Evolutionary conservation across 2,797 vertebrate species (phyloP), one percentile per base, ranked within the genome.

Genomic region (Austrolebias charrua): DNA sequence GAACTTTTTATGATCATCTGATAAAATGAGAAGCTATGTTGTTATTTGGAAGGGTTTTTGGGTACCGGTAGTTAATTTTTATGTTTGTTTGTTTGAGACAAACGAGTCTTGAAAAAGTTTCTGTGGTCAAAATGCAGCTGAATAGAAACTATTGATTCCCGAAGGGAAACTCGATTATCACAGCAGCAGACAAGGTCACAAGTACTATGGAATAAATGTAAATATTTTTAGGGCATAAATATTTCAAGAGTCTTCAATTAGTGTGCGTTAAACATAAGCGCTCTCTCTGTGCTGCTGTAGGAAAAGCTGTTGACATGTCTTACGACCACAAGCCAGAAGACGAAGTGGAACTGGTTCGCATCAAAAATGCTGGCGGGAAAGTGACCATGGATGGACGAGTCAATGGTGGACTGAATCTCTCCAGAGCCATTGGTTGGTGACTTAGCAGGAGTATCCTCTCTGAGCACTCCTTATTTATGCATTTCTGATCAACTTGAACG

Each of bases 271-370:
- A 55, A 33, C 59, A 2, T 51, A 49, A 66, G 19, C 6, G 15
- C 14, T 58, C 4, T 38, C 51, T 4, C 20, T 63, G 15, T 50
- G 7, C 56, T 20, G 14, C 44, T 63, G 19, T 19, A 91, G 90
- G 98, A 31, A 97, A 94, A 86, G 97, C 98, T 0, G 91, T 99
- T 0, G 98, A 99, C 81, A 98, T 99, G 97, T 98, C 97, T 0
- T 98, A 98, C 0, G 97, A 99, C 87, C 98, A 99, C 88, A 99
- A 99, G 79, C 97, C 98, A 0, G 97, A 99, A 82, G 98, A 99
- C 0, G 96, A 99, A 84, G 80, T 99, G 86, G 98, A 99, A 77
- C 91, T 99, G 55, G 92, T 95, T 71, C 93, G 98, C 68, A 99
- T 99, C 84, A 98, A 98, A 89, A 98, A 98, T 0, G 98, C 98